Percentiles rank a stretch among this genome's conserved stretches.
These are phyloP conservation scores for Telmatherina bonti DNA, from an alignment of 2,797 vertebrate genomes.

Conservation along the genomic window DNA sequence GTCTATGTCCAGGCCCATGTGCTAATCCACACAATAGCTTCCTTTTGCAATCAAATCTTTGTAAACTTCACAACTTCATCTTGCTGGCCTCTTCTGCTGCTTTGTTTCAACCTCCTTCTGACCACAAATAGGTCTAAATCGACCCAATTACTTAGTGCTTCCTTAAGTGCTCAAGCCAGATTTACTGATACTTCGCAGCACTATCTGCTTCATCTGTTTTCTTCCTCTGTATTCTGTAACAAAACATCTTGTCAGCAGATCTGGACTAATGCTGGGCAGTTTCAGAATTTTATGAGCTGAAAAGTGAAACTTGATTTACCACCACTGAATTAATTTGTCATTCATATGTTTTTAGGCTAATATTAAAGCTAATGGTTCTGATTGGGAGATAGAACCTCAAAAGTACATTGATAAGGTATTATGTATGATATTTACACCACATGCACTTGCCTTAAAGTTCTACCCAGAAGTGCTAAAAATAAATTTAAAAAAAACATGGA, in stretches of 20 bases:
- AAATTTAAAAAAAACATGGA: slow-evolving; percentile 46
- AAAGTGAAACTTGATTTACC: not conserved
- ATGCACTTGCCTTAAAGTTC: slow-evolving; percentile 22
- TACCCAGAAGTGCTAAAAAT: slow-evolving; percentile 32
- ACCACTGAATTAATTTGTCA: not conserved
- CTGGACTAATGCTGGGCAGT: not conserved
- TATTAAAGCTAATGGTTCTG: not conserved
- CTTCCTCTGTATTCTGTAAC: slow-evolving; percentile 32
- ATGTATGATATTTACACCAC: slow-evolving; percentile 6
- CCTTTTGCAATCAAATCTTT: slow-evolving; percentile 79
- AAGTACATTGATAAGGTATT: not conserved
- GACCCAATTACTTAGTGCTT: slow-evolving; percentile 83
- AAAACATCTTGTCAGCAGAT: slow-evolving; percentile 5
- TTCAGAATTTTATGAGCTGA: not conserved
- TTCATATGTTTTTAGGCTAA: not conserved
- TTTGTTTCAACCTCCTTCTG: slow-evolving; percentile 76
- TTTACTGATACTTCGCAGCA: slow-evolving; percentile 73
- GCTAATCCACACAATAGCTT: slow-evolving; percentile 75
- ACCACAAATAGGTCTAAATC: slow-evolving; percentile 81
- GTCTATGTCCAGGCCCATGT: slow-evolving; percentile 56
- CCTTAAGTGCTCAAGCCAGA: slow-evolving; percentile 68
- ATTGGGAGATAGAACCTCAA: not conserved
- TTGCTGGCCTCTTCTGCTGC: slow-evolving; percentile 71
- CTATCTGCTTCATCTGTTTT: slow-evolving; percentile 47
- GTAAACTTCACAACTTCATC: slow-evolving; percentile 71